phyloP scores from a whole-genome alignment of 2,797 vertebrate genomes.

The Periophthalmus magnuspinnatus region DNA sequence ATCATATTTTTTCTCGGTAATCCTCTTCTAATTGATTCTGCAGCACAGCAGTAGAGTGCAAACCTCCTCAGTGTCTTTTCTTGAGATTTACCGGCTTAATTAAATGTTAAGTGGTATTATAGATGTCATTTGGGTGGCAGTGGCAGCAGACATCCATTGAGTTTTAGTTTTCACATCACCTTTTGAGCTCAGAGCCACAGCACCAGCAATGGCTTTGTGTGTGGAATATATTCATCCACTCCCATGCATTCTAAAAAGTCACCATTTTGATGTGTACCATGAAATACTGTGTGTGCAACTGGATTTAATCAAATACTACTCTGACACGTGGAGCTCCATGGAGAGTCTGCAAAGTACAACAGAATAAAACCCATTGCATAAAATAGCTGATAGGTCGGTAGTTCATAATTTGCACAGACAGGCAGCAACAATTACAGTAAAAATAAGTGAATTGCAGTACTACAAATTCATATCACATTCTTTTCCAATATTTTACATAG shows the following conservation, averaged over 20 bases:
- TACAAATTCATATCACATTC: not conserved
- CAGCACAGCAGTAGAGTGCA: not conserved
- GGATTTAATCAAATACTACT: not conserved
- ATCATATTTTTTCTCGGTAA: not conserved
- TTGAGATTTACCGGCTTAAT: not conserved
- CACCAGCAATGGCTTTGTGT: slow-evolving; percentile 27
- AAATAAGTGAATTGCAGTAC: not conserved
- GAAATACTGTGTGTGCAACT: slow-evolving; percentile 18
- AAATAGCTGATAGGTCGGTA: not conserved
- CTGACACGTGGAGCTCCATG: not conserved
- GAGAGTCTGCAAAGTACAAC: not conserved
- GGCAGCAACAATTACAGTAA: not conserved
- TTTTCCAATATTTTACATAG: not conserved
- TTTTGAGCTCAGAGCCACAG: slow-evolving; percentile 11
- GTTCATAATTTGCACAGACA: not conserved
- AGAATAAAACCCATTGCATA: not conserved
- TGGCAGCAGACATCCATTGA: not conserved
- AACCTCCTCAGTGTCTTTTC: not conserved
- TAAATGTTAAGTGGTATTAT: not conserved
- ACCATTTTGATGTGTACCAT: slow-evolving; percentile 25
- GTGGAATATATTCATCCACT: slow-evolving; percentile 49
- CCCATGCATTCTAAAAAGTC: slow-evolving; percentile 42
- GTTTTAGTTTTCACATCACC: slow-evolving; percentile 10
- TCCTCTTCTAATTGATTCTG: slow-evolving; percentile 1
- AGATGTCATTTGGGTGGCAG: not conserved